Conservation (phyloP, 2,888 invertebrate species). For the Hemistola chrysoprasaria region DNA sequence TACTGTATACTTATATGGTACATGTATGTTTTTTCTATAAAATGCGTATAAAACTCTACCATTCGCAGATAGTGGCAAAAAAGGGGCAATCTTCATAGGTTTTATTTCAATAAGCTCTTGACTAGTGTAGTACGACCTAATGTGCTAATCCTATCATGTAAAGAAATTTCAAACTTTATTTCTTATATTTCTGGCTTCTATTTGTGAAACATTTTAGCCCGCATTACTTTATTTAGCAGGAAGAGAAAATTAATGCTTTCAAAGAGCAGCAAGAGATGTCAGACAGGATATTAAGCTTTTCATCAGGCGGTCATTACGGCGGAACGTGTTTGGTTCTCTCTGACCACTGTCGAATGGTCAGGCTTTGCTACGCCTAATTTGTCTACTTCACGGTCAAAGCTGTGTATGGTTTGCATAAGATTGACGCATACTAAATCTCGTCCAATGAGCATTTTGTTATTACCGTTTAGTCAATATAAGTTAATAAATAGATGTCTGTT, state of each 20-base stretch:
- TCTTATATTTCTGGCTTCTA: constrained; percentile 20
- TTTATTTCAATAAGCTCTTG: too few species aligned
- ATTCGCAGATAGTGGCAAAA: too few species aligned
- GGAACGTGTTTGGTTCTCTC: constrained; percentile 31
- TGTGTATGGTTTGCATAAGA: constrained; percentile 26
- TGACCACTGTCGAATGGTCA: constrained; percentile 32
- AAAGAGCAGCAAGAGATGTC: constrained; percentile 51
- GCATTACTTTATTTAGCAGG: constrained; percentile 55
- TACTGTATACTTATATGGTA: too few species aligned
- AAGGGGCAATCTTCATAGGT: too few species aligned
- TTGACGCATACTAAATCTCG: constrained; percentile 1
- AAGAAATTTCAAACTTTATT: constrained; percentile 27
- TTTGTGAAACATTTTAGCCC: constrained; percentile 30
- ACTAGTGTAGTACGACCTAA: too few species aligned
- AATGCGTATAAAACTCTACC: too few species aligned
- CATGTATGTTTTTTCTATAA: too few species aligned
- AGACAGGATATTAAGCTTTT: constrained; percentile 65
- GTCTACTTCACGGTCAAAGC: constrained; percentile 35
- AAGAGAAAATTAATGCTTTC: constrained; percentile 63
- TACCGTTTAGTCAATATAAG: constrained; percentile 1
- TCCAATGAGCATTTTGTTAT: not conserved
- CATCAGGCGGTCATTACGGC: constrained; percentile 52
- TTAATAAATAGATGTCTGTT: too few species aligned
- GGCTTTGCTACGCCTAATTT: constrained; percentile 37
- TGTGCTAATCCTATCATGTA: not conserved